Base-by-base conservation (phyloP, 1,140 invertebrate species). In the Drosophila prosaltans region DNA sequence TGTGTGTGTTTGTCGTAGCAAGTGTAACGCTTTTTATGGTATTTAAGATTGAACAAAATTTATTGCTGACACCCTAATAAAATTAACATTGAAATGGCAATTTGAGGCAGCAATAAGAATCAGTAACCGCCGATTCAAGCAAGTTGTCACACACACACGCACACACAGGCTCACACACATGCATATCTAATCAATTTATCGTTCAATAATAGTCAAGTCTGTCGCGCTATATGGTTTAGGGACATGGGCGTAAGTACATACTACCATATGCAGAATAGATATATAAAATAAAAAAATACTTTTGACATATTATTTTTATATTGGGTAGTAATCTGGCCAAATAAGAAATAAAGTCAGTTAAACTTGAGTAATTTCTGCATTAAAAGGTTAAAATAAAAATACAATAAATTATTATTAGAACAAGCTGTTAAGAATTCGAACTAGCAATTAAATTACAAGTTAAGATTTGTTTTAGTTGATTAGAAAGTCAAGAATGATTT, bases 61-160 rank as follows among this genome's bases (percentile, higher is more conserved):
- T 91, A 91, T 91, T 75, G 81, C 78, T 86, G 78, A 88, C 90
- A 91, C 82, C 84, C 83, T 84, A 91, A 91, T 91, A 91, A 91
- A 91, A 91, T 91, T 91, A 91, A 88, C 90, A 91, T 91, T 80
- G 85, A 81, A 91, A 91, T 90, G 85, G 80, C 85, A 91, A 91
- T 91, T 91, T 86, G 85, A 90, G 84, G 84, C 80, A 74, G 78
- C 84, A 88, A 88, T 88, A 78, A 84, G 84, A 72, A 80, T 74
- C 83, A 85, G 74, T 63, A 57, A 28, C 76, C 65, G 65, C 74
- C 64, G 66, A 62, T 65, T 41, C 62, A 72, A 51, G 45, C 45
- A 78, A 74, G 62, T 65, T 64, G 58, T 69, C 74, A 68, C 30
- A 62, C 58, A 65, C 66, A 66, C 51, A 36, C 21, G 55, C 57